Percentiles rank a stretch among this genome's conserved stretches.
Evolutionary conservation across 2,888 invertebrate species (phyloP).

Genomic region (Acanthosoma haemorrhoidale): DNA sequence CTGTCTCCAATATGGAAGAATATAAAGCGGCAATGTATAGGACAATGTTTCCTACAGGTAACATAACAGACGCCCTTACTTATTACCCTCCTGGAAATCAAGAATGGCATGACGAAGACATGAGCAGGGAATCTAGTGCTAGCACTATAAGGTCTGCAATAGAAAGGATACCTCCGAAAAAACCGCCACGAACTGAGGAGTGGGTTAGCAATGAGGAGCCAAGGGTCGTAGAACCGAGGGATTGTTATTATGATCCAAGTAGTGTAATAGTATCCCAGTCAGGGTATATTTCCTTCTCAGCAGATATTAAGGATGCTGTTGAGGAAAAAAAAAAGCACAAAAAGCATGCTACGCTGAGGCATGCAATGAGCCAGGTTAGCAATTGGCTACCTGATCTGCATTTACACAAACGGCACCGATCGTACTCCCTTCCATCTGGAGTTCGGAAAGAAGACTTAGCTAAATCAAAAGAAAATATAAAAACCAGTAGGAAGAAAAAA

Average conservation of each 20-base stretch:
- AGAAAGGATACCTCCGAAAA: constrained; percentile 32
- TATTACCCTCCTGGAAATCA: constrained; percentile 62
- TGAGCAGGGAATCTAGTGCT: constrained; percentile 36
- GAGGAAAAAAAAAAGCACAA: constrained; percentile 60
- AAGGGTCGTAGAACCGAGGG: constrained; percentile 34
- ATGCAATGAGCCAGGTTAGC: constrained; percentile 73
- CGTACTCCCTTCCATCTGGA: constrained; percentile 73
- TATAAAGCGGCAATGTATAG: constrained; percentile 62
- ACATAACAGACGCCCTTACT: constrained; percentile 70
- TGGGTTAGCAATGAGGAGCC: constrained; percentile 31
- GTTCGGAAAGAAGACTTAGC: constrained; percentile 44
- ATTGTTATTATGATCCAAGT: constrained; percentile 51
- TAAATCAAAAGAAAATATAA: constrained; percentile 36
- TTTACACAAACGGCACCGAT: constrained; percentile 69
- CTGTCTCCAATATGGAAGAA: constrained; percentile 57
- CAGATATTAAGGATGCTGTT: constrained; percentile 57
- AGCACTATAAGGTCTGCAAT: constrained; percentile 32
- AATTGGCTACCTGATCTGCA: constrained; percentile 77
- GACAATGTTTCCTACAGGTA: constrained; percentile 63
- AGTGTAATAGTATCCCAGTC: constrained; percentile 70
- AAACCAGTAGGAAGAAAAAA: constrained; percentile 58
- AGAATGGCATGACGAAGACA: constrained; percentile 28
- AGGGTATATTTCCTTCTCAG: constrained; percentile 68
- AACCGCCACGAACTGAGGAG: constrained; percentile 33
- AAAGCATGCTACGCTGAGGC: constrained; percentile 64